These are phyloP conservation scores for Nemopilema nomurai DNA, from an alignment of 30 jellyfish, hydroid and myxozoan species.

Conservation along the genomic window DNA sequence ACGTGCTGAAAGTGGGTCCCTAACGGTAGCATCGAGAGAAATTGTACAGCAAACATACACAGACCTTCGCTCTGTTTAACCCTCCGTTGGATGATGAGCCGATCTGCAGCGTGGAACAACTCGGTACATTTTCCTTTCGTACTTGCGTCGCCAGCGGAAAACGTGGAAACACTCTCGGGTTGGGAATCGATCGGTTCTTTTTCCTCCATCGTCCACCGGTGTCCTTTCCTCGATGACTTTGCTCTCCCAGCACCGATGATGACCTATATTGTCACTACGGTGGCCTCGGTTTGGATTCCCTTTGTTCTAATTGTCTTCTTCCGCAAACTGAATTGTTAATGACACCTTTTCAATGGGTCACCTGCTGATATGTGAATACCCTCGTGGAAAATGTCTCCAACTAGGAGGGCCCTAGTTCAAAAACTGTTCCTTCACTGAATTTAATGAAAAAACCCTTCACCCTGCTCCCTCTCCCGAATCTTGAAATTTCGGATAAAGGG, in stretches of 20 bases:
- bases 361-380: no score
- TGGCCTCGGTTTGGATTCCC: not conserved
- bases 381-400: no score
- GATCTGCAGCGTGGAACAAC: slow-evolving; percentile 33
- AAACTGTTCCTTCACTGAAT: no score
- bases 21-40: not conserved
- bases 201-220: slow-evolving; percentile 16
- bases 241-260: not conserved
- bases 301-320: not conserved
- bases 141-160: slow-evolving; percentile 1
- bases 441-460: no score
- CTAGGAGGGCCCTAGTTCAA: no score
- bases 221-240: not conserved
- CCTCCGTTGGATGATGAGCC: slow-evolving; percentile 40
- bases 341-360: not conserved
- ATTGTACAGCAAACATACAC: not conserved
- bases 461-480: no score
- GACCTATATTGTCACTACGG: not conserved
- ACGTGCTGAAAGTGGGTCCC: not conserved
- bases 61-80: slow-evolving; percentile 29
- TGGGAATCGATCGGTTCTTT: slow-evolving; percentile 35
- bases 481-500: no score
- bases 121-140: slow-evolving; percentile 14
- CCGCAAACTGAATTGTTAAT: not conserved
- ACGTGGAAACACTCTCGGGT: slow-evolving; percentile 42